Evolutionary conservation across 1,140 invertebrate genomes (phyloP), one percentile per base, ranked within the genome.

Genomic region (Plectrocnemia conspersa): DNA sequence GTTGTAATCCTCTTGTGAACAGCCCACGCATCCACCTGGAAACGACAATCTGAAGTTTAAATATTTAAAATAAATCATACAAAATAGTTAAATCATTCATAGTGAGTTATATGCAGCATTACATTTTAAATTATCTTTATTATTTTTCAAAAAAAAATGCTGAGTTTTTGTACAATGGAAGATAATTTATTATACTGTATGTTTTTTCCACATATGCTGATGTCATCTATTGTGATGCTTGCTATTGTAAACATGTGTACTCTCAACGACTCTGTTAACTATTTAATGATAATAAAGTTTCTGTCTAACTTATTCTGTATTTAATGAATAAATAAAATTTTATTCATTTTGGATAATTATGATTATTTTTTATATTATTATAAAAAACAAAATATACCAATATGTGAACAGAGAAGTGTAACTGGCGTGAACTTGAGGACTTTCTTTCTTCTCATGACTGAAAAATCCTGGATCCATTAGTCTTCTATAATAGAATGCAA

Each of bases 401-500:
- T 52, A 61, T 41, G 55, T 50, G 27, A 55, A 47, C 10, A 41
- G 9, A 19, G 59, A 61, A 13, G 58, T 22, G 45, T 24, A 54
- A 18, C 40, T 49, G 0, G 59, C 59, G 5, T 25, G 11, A 15
- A 49, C 33, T 10, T 52, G 23, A 1, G 59, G 59, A 44, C 36
- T 54, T 2, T 29, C 19, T 22, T 52, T 33, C 18, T 52, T 54
- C n/a, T 61, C 36, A 42, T 61, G 59, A 22, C 52, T 58, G 40
- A 58, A 61, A 44, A 58, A 58, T 21, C 55, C 59, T 27, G 59
- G 59, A 35, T 61, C 59, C 59, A 61, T 61, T 44, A 18, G 15
- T 13, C 16, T 3, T 33, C n/a, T n/a, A n/a, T n/a, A n/a, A n/a
- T n/a, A n/a, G n/a, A n/a, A n/a, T n/a, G n/a, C n/a, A n/a, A n/a